Percentiles rank a stretch among this genome's conserved stretches.
Conservation (phyloP, 1,140 invertebrate species). For the Drosophila nikananu region DNA sequence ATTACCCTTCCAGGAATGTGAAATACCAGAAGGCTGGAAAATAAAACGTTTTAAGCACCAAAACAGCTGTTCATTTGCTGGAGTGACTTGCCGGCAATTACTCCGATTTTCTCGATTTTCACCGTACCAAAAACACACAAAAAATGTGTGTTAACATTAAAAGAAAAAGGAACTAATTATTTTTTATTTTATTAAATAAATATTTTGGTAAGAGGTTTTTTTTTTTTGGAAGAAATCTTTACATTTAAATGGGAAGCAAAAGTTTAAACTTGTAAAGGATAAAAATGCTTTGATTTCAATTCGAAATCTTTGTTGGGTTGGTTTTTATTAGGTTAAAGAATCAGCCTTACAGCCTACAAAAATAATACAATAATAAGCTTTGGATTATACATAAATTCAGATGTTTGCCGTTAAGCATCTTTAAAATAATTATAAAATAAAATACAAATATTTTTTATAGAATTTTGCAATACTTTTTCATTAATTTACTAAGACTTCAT, state of each 20-base stretch:
- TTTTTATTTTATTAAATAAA: no score
- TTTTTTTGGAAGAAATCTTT: background rate
- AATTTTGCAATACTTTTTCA: no score
- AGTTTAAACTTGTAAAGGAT: no score
- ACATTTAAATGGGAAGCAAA: no score
- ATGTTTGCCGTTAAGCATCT: background rate
- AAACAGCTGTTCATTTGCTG: constrained; percentile 57
- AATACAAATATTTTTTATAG: no score
- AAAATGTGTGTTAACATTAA: background rate
- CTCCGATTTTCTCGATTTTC: background rate
- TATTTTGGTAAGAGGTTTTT: background rate
- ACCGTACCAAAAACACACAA: background rate
- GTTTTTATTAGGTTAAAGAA: no score
- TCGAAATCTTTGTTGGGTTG: no score
- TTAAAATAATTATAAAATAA: no score
- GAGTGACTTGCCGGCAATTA: constrained; percentile 30
- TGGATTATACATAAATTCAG: constrained; percentile 51
- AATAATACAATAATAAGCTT: background rate
- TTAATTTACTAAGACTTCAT: background rate
- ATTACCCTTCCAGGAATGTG: constrained; percentile 33
- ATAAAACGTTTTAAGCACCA: constrained; percentile 8
- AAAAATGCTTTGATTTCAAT: no score
- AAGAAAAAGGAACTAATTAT: background rate
- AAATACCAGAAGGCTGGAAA: constrained; percentile 28
- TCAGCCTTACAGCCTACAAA: no score